Evolutionary conservation across 2,797 vertebrate genomes (phyloP).

Genomic region (Harpagifer antarcticus): DNA sequence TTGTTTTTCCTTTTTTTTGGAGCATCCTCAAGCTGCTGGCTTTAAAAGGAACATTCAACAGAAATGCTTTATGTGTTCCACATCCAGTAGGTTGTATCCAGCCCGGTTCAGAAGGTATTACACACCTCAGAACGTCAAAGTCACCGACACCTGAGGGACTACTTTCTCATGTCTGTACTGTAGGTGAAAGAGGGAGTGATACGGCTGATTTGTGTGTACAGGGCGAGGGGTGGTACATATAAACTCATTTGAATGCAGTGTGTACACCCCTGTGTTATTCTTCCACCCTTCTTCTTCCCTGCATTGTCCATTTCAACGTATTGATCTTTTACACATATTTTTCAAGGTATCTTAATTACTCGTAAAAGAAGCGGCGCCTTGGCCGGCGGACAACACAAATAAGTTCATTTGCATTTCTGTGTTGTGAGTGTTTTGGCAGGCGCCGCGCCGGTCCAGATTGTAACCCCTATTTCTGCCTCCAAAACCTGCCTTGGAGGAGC

Average conservation of each 20-base stretch:
- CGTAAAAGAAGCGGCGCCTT: conserved; percentile 88
- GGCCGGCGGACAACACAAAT: conserved; percentile 98
- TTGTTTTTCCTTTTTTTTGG: conserved; percentile 23
- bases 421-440: conserved; percentile 98
- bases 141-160: conserved; percentile 45
- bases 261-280: conserved; percentile 17
- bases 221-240: conserved; percentile 15
- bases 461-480: conserved; percentile 99
- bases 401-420: conserved; percentile 99
- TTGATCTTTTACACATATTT: conserved; percentile 89
- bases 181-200: conserved; percentile 41
- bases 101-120: conserved; percentile 52
- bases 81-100: conserved; percentile 51
- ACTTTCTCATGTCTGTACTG: conserved; percentile 27
- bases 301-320: conserved; percentile 78
- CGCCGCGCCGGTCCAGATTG: conserved; percentile 97
- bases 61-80: conserved; percentile 37
- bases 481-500: conserved; percentile 99
- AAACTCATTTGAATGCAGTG: not conserved
- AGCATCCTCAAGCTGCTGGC: conserved; percentile 59
- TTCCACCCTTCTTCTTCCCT: conserved; percentile 4
- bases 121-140: conserved; percentile 47
- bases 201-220: conserved; percentile 9
- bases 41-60: conserved; percentile 59
- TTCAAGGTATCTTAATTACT: conserved; percentile 99